Evolutionary conservation across 92 coral and sea anemone species (phyloP).

Genomic region (Nematostella vectensis): DNA sequence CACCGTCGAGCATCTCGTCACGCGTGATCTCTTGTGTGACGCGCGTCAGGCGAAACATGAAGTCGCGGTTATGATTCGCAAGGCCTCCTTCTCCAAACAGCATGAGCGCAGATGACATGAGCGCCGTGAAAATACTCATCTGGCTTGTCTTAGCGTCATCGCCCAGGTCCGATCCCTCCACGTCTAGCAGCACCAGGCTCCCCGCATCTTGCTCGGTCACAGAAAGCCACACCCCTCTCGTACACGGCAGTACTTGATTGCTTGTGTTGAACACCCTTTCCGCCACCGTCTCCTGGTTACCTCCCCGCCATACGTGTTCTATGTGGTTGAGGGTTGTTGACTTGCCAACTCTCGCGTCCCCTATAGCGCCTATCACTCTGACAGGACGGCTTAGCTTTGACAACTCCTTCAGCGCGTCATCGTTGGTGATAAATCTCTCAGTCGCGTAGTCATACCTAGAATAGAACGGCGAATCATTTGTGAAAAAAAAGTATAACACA

Average conservation of each 20-base stretch:
- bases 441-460: conserved; percentile 1
- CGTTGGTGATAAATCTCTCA: not conserved
- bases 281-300: conserved; percentile 3
- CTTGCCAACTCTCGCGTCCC: conserved; percentile 53
- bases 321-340: conserved; percentile 26
- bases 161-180: conserved; percentile 48
- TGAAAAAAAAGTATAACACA: no score
- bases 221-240: conserved; percentile 52
- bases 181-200: conserved; percentile 38
- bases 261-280: conserved; percentile 51
- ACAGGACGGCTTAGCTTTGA: conserved; percentile 19
- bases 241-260: conserved; percentile 31
- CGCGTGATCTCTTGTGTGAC: conserved; percentile 42
- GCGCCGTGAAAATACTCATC: conserved; percentile 42
- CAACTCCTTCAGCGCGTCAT: conserved; percentile 12
- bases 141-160: conserved; percentile 44
- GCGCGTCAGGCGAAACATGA: conserved; percentile 53
- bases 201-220: conserved; percentile 14
- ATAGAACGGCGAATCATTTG: no score
- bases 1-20: conserved; percentile 7
- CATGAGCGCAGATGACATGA: conserved; percentile 45
- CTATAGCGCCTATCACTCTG: conserved; percentile 29
- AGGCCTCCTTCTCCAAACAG: conserved; percentile 30
- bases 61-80: conserved; percentile 36
- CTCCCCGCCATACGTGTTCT: conserved; percentile 7